A percentile compares a stretch with the other conserved stretches of the same genome.
phyloP scores from a whole-genome alignment of 2,113 vertebrate genomes.

The Forbesichthys agassizii region DNA sequence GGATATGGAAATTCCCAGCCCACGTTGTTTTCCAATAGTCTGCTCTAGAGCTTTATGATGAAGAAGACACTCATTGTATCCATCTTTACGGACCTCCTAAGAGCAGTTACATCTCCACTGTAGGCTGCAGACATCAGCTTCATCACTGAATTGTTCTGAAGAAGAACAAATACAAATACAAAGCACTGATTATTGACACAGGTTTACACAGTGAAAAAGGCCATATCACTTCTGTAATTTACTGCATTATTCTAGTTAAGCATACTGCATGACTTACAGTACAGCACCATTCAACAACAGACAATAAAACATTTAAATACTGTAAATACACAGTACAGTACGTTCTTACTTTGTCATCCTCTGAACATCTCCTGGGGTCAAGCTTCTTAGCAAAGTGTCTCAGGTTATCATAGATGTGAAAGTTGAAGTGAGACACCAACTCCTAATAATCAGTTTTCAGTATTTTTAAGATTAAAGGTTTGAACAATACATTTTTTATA shows the following conservation, averaged over 20 bases:
- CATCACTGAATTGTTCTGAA: constrained; percentile 86
- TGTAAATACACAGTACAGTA: not conserved
- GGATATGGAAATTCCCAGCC: too few relatives aligned
- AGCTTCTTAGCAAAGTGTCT: constrained; percentile 86
- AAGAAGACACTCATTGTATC: not conserved
- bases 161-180: constrained; percentile 17
- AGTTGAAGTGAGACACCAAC: constrained; percentile 87
- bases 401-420: constrained; percentile 92
- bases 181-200: not conserved
- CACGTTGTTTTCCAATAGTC: not conserved
- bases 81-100: constrained; percentile 78
- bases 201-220: not conserved
- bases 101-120: constrained; percentile 82
- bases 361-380: constrained; percentile 84
- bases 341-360: constrained; percentile 81
- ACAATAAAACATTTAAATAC: not conserved
- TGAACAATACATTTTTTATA: not conserved
- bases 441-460: constrained; percentile 67
- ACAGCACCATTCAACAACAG: not conserved
- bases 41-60: not conserved
- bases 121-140: constrained; percentile 89
- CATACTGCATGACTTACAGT: not conserved
- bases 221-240: not conserved
- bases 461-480: not conserved
- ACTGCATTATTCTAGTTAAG: not conserved